Evolutionary conservation across 2,888 invertebrate genomes (phyloP).

Genomic region (Podotricha telesiphe): DNA sequence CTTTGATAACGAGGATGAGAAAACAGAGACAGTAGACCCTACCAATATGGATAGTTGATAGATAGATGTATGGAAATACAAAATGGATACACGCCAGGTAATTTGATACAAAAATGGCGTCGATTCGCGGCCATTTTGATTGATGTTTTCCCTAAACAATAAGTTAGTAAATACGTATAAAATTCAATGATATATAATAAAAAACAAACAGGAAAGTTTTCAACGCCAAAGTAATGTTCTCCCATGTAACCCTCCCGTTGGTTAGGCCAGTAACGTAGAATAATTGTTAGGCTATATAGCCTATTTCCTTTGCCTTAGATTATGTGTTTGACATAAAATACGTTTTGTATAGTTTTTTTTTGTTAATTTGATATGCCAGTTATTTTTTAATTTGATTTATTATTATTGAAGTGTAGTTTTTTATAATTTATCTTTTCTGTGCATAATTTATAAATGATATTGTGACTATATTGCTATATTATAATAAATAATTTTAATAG

Average conservation of each 20-base stretch:
- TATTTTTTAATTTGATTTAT: background rate
- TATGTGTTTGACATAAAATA: background rate
- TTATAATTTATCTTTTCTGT: background rate
- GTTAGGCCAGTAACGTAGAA: constrained; percentile 5
- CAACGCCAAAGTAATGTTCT: constrained; percentile 6
- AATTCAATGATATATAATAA: background rate
- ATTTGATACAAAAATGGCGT: too few species aligned
- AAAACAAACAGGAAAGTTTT: background rate
- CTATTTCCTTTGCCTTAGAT: background rate
- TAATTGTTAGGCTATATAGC: constrained; percentile 1
- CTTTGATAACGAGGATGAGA: constrained; percentile 40
- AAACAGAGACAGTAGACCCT: background rate
- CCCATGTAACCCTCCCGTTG: background rate
- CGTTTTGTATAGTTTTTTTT: background rate
- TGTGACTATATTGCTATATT: background rate
- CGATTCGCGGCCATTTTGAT: too few species aligned
- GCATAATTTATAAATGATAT: background rate
- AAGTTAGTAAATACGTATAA: background rate
- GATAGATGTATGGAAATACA: background rate
- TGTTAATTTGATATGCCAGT: constrained; percentile 4
- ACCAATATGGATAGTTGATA: background rate
- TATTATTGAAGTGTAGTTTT: background rate
- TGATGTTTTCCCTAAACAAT: too few species aligned
- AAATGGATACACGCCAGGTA: too few species aligned
- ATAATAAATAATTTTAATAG: background rate